These are phyloP conservation scores for Ellobius talpinus DNA, from an alignment of 2,113 vertebrate species.

Conservation along the genomic window DNA sequence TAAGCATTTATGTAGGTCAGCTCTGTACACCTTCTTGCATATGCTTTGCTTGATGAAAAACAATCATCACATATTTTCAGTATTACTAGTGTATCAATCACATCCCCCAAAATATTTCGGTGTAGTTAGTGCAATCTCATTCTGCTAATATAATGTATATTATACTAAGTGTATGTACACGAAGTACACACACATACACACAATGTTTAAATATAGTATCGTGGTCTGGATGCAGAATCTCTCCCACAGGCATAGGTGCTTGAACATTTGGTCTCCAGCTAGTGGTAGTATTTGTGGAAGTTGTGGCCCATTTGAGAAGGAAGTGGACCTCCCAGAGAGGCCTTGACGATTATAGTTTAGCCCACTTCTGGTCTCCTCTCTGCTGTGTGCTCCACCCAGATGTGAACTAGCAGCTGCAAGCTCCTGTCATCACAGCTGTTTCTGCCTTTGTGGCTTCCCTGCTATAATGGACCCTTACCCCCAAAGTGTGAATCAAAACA, in stretches of 20 bases:
- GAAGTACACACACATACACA: not conserved
- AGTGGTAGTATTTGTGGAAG: not conserved
- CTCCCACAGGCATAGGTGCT: not conserved
- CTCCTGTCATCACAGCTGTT: not conserved
- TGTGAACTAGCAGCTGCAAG: not conserved
- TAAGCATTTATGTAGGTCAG: constrained; percentile 39
- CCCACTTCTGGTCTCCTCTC: not conserved
- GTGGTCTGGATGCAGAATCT: not conserved
- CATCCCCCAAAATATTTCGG: not conserved
- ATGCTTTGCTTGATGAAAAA: constrained; percentile 52
- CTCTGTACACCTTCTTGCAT: not conserved
- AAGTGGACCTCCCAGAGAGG: not conserved
- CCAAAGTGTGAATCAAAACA: not conserved
- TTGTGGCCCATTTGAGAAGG: not conserved
- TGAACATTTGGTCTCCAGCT: not conserved
- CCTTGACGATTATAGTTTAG: too few species aligned
- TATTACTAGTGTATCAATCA: constrained; percentile 15
- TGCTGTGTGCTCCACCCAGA: not conserved
- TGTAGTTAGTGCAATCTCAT: not conserved
- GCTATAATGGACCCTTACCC: too few species aligned
- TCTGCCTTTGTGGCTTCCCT: too few species aligned
- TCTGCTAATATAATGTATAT: not conserved
- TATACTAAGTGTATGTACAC: not conserved
- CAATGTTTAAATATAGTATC: not conserved
- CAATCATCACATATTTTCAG: not conserved